Evolutionary conservation across 2,113 vertebrate genomes (phyloP), one percentile per base, ranked within the genome.

Genomic region (Podarcis cretensis): DNA sequence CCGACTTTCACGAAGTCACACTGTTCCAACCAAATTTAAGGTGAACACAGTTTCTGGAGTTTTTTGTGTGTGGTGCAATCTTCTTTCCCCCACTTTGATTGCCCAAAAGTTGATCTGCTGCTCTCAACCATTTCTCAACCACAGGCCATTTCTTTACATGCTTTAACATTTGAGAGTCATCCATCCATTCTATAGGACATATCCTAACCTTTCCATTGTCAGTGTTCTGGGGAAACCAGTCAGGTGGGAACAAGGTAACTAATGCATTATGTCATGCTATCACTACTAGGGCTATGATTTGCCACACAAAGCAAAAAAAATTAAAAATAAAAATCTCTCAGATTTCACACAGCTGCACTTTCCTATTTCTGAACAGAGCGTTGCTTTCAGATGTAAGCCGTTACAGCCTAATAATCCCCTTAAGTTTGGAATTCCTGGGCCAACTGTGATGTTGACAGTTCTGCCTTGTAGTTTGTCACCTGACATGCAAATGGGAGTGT

Each of bases 391-490:
- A 43, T 7, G 16, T 68, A 66, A 30, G 90, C 84, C 77, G 91
- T 84, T 87, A 37, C 8, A 90, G 81, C 87, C 80, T 73, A 43
- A 82, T 86, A 66, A 83, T 81, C 14, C 0, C 83, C 59, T 87
- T 76, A 76, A 69, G 43, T 78, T 90, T 86, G 65, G 74, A 93
- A 68, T 91, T 87, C 90, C 73, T 77, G 76, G 74, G 1, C 0
- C 5, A 4, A 81, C 43, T 40, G 89, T 69, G 54, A 4, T 91
- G 90, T 93, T 95, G 91, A 92, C 85, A 90, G 73, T 85, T 94
- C 84, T 89, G 94, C 91, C 80, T 77, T 87, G 23, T 84, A 93
- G 85, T 94, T 66, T 63, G 54, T 94, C 88, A 90, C 77, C 77
- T 91, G 91, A 83, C 63, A 89, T 81, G 74, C 76, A 92, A 93